These are phyloP conservation scores for Cosmia trapezina DNA, from an alignment of 2,888 invertebrate genomes.

Conservation along the genomic window DNA sequence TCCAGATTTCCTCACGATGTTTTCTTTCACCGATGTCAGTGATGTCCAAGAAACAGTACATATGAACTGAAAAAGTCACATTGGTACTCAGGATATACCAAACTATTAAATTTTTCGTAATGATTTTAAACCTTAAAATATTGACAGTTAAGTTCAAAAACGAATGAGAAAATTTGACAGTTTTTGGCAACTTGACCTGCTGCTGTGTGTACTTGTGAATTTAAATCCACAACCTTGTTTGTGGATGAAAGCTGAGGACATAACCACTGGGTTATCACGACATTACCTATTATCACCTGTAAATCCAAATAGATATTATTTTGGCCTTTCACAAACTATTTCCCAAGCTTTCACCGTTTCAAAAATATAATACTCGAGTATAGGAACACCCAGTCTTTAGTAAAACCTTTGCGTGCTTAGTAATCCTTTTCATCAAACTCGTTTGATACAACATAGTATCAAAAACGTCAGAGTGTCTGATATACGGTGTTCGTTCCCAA, in stretches of 20 bases:
- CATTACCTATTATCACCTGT: background rate
- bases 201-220: background rate
- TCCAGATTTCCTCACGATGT: background rate
- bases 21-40: background rate
- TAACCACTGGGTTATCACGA: background rate
- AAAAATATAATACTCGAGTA: constrained; percentile 15
- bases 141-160: too few relatives aligned
- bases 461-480: constrained; percentile 53
- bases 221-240: background rate
- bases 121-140: too few relatives aligned
- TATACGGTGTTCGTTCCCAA: constrained; percentile 33
- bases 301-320: constrained; percentile 14
- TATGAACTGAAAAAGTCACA: background rate
- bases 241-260: background rate
- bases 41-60: background rate
- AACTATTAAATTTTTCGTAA: too few relatives aligned
- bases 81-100: too few relatives aligned
- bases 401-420: constrained; percentile 23
- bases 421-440: constrained; percentile 30
- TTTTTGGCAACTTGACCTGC: too few relatives aligned
- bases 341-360: constrained; percentile 17
- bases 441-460: constrained; percentile 35
- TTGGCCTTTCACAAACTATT: constrained; percentile 7
- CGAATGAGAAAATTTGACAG: too few relatives aligned
- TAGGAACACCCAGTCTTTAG: background rate